Base-by-base conservation (phyloP, 2,888 invertebrate species). In the Drosophila mayaguana region DNA sequence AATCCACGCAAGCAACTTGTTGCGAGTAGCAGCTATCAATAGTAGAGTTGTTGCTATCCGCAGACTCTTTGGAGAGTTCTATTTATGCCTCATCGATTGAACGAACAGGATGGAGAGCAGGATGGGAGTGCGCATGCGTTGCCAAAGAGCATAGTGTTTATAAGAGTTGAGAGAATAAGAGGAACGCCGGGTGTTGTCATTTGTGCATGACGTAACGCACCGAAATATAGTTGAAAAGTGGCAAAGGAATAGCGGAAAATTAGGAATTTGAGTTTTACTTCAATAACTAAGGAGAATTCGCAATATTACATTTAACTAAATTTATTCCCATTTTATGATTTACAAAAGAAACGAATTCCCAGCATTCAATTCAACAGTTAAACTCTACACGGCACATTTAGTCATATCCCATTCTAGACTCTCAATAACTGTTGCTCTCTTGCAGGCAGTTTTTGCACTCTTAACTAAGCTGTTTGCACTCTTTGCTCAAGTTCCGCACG, bases 291-390 rank as follows among this genome's bases (percentile, higher is more conserved):
- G 2, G 12, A n/a, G 22, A 3, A 9, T 18, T 16, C 7, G 12
- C 20, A 11, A 11, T 12, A 34, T 16, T 6, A 20, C 0, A 34
- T 45, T 22, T 34, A 12, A 22, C 6, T 1, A 3, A n/a, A 3
- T 45, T 22, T 3, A 12, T 20, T 0, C 2, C 4, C 9, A 28
- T 7, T 8, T 8, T 18, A 34, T 3, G 0, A n/a, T 14, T 28
- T 6, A 2, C 11, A 12, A 8, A 25, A 9, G 25, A 18, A 12
- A 25, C 9, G 4, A 16, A 20, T 0, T 11, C 6, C 14, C 1
- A 3, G 11, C 16, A 16, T 45, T 11, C 60, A 72, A 87, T 83
- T 90, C 91, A 91, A 88, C 90, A 90, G 88, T 82, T 91, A 72
- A 83, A 81, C 66, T 89, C 87, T 85, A 77, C 80, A 88, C 46